Base-by-base conservation (phyloP, 2,113 vertebrate species). In the Silurus glanis region DNA sequence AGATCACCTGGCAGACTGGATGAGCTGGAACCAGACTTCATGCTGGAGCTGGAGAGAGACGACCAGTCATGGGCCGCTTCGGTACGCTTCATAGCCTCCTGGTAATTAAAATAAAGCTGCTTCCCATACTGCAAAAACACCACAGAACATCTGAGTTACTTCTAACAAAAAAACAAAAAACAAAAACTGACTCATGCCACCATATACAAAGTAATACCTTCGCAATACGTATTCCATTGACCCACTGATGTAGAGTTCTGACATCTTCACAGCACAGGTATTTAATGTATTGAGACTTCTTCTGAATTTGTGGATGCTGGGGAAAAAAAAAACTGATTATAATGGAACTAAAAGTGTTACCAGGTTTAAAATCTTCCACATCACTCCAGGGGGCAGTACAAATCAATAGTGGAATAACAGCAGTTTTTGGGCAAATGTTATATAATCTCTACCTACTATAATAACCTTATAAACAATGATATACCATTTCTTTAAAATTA, bases 231-330 rank as follows among this genome's bases (percentile, higher is more conserved):
- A 99, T 97, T 14, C 98, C 97, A 87, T 98, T 99, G 92, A 99
- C 95, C 98, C 98, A 99, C 49, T 98, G 98, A 76, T 99, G 97
- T 37, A 99, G 95, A 25, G 96, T 98, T 92, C 98, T 95, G 88
- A 97, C 92, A 61, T 99, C 98, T 59, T 99, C 98, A 88, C 98
- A 99, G 88, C 98, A 99, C 84, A 99, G 96, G 74, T 99, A 99
- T 89, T 97, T 99, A 90, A 99, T 98, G 91, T 99, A 99, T 91
- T 99, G 98, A 12, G 98, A 99, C 92, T 99, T 99, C 93, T 99
- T 99, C 93, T 99, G 98, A 88, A 99, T 99, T 93, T 99, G 98
- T 88, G 97, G 97, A 89, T 99, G 97, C 98, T 99, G 86, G 61
- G 92, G 61, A 92, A 49, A 86, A 56, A 86, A 71, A 91, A 86